Evolutionary conservation across 2,888 invertebrate genomes (phyloP).

Genomic region (Xestobium rufovillosum): DNA sequence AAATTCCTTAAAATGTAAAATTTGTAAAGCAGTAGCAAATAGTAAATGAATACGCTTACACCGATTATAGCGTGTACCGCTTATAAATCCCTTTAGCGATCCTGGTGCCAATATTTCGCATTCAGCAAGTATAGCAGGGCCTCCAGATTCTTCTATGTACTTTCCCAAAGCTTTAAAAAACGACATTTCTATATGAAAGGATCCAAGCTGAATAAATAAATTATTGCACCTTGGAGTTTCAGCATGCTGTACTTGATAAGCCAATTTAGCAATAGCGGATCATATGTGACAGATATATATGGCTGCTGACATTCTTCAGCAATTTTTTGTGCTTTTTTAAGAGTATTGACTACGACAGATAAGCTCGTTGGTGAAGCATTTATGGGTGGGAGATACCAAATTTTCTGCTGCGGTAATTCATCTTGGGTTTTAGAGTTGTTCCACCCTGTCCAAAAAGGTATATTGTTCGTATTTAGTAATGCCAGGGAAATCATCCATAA

Average conservation of each 20-base stretch:
- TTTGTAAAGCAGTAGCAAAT: conserved; percentile 24
- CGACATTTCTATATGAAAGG: conserved; percentile 28
- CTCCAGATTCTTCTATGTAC: conserved; percentile 23
- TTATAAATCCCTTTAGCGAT: conserved; percentile 23
- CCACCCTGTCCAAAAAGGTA: no score
- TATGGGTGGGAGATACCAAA: no score
- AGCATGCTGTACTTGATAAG: conserved; percentile 13
- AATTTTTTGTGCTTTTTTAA: conserved; percentile 11
- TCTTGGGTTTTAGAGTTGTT: no score
- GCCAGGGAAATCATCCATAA: no score
- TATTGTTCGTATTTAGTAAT: no score
- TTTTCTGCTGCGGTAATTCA: no score
- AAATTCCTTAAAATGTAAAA: conserved; percentile 26
- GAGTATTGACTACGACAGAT: no score
- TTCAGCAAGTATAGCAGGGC: conserved; percentile 24
- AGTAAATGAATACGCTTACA: conserved; percentile 22
- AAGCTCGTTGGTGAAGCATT: no score
- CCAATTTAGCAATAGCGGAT: conserved; percentile 9
- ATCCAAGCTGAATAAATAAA: conserved; percentile 28
- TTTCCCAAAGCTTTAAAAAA: conserved; percentile 29
- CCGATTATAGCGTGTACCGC: conserved; percentile 24
- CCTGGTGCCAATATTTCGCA: conserved; percentile 26
- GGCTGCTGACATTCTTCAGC: conserved; percentile 7
- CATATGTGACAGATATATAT: conserved; percentile 9
- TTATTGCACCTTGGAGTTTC: conserved; percentile 10